Evolutionary conservation across 1,140 invertebrate species (phyloP).

Genomic region (Drosophila parabipectinata): DNA sequence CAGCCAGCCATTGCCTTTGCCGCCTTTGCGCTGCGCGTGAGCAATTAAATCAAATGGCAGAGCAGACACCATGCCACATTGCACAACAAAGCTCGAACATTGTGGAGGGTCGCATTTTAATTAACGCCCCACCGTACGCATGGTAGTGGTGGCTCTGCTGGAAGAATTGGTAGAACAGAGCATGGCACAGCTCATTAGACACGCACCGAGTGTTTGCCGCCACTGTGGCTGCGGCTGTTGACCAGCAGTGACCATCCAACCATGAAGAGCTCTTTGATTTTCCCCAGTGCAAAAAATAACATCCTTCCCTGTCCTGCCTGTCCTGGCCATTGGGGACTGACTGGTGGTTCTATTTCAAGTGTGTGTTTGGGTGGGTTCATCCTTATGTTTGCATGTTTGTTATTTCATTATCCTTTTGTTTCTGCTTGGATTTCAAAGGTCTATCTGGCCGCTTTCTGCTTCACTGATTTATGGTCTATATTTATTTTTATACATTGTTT

Average conservation of each 20-base stretch:
- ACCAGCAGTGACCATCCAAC: slow-evolving; percentile 55
- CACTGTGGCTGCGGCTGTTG: slow-evolving; percentile 28
- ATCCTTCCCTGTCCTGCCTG: slow-evolving; percentile 12
- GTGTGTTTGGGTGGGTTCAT: slow-evolving; percentile 19
- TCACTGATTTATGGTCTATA: slow-evolving; percentile 76
- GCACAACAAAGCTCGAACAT: slow-evolving; percentile 48
- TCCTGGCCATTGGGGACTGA: not conserved
- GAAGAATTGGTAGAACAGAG: slow-evolving; percentile 1
- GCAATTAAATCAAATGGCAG: slow-evolving; percentile 79
- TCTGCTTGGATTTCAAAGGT: slow-evolving; percentile 33
- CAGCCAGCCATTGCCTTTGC: slow-evolving; percentile 28
- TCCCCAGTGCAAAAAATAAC: slow-evolving; percentile 10
- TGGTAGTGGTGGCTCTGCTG: not conserved
- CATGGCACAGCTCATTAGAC: slow-evolving; percentile 78
- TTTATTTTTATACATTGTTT: slow-evolving; percentile 59
- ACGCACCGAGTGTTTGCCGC: slow-evolving; percentile 73
- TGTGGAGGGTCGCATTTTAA: slow-evolving; percentile 55
- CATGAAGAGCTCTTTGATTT: slow-evolving; percentile 76
- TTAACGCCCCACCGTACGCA: slow-evolving; percentile 56
- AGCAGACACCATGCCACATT: slow-evolving; percentile 72
- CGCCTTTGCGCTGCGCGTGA: slow-evolving; percentile 52
- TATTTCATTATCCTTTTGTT: slow-evolving; percentile 69
- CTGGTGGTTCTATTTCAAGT: slow-evolving; percentile 43
- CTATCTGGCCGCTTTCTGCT: slow-evolving; percentile 70
- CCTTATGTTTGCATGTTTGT: slow-evolving; percentile 58